Base-by-base conservation (phyloP, 2,113 vertebrate genomes). In the Hydrochoerus hydrochaeris region DNA sequence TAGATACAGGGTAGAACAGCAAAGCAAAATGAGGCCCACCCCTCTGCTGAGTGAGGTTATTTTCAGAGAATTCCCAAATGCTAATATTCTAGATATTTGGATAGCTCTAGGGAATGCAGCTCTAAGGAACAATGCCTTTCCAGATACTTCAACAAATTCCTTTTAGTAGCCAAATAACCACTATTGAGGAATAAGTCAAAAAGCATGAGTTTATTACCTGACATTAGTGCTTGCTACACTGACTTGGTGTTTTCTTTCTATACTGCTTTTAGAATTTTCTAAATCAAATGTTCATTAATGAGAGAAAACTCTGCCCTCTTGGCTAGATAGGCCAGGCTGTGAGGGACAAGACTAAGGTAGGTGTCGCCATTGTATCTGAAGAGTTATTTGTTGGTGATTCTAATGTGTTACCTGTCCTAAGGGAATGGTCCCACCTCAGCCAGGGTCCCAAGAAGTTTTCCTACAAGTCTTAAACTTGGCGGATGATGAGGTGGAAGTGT, bases 391-490 rank as follows among this genome's bases (percentile, higher is more conserved):
- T 82, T 91, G 57, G 28, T 95, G 49, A 92, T 87, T 95, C 69
- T 91, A 77, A 91, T 46, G 26, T 78, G 30, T 87, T 96, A 49
- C 94, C 30, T 95, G 96, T 57, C 38, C 75, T 87, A 98, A 99
- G 99, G 99, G 98, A 99, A 98, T 99, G 0, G 98, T 98, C 94
- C 98, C 99, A 97, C 97, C 98, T 30, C 98, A 93, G 16, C 98
- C 99, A 11, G 98, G 97, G 90, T 95, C 98, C 13, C 98, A 97
- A 80, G 98, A 99, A 54, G 98, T 98, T 97, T 99, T 99, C 63
- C 97, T 99, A 87, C 99, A 99, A 97, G 98, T 99, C 11, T 96
- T 99, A 73, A 99, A 99, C 98, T 95, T 99, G 96, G 99, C 98
- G n/a, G 96, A 98, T 63, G 92, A 97, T 9, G 84, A 99, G 0